A percentile compares a stretch with the other conserved stretches of the same genome.
Evolutionary conservation across 2,888 invertebrate species (phyloP).

Genomic region (Mechanitis messenoides): DNA sequence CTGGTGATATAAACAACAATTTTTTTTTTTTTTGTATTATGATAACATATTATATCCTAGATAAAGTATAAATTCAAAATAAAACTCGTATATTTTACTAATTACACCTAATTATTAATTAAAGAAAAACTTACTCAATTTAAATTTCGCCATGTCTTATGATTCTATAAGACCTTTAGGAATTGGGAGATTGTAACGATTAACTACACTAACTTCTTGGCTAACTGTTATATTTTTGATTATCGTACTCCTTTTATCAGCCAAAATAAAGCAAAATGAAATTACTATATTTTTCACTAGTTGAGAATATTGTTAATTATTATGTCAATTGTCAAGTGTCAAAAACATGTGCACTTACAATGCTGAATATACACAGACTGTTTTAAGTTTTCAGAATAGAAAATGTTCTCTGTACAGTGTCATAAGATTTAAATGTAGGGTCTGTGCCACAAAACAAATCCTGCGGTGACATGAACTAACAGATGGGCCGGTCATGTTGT

Average conservation of each 20-base stretch:
- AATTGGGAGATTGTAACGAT: neutral
- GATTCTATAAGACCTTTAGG: conserved; percentile 3
- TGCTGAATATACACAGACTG: neutral
- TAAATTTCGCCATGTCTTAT: conserved; percentile 55
- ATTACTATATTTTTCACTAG: neutral
- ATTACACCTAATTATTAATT: neutral
- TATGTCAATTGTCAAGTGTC: neutral
- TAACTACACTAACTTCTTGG: neutral
- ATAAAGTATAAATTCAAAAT: no score
- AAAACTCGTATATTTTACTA: no score
- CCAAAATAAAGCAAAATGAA: neutral
- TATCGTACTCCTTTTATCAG: neutral
- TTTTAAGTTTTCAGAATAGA: conserved; percentile 10
- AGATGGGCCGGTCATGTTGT: no score
- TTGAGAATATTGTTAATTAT: neutral
- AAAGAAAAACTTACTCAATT: conserved; percentile 22
- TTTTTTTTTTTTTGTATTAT: no score
- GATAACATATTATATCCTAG: no score
- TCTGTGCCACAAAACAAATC: no score
- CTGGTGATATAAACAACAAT: no score
- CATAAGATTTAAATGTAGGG: no score
- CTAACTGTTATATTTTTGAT: neutral
- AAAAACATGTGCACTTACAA: conserved; percentile 1
- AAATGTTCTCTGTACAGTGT: no score
- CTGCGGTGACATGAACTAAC: no score